Percentiles rank a stretch among this genome's conserved stretches.
Evolutionary conservation across 2,113 vertebrate species (phyloP).

Genomic region (Cephalopterus ornatus): DNA sequence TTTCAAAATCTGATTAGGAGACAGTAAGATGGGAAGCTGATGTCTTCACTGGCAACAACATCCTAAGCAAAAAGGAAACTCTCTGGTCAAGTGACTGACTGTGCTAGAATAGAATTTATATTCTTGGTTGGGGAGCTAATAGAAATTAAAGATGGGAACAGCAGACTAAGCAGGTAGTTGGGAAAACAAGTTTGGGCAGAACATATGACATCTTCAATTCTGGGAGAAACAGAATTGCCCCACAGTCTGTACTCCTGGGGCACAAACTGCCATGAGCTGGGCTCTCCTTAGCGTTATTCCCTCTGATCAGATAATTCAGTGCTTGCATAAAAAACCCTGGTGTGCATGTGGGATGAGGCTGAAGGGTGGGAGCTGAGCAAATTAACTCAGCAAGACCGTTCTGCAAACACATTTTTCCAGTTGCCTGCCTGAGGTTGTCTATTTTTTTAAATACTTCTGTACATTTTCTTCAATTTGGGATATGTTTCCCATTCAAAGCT

Average conservation of each 20-base stretch:
- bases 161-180: not conserved
- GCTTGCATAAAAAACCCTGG: not conserved
- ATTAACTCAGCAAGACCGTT: not conserved
- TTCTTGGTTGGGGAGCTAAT: not conserved
- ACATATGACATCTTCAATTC: accelerated
- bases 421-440: not conserved
- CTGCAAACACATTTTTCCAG: not conserved
- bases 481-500: not conserved
- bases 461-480: not conserved
- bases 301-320: not conserved
- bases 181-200: not conserved
- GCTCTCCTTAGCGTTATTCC: not conserved
- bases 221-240: not conserved
- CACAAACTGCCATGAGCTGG: not conserved
- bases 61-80: not conserved
- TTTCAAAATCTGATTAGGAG: not conserved
- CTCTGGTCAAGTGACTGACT: not conserved
- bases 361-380: not conserved
- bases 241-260: not conserved
- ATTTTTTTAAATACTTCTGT: not conserved
- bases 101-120: not conserved
- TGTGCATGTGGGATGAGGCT: accelerated
- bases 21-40: not conserved
- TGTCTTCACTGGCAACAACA: not conserved
- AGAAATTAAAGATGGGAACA: not conserved